Conservation (phyloP, 1,140 invertebrate species). For the Oncopodura yosiiana region DNA sequence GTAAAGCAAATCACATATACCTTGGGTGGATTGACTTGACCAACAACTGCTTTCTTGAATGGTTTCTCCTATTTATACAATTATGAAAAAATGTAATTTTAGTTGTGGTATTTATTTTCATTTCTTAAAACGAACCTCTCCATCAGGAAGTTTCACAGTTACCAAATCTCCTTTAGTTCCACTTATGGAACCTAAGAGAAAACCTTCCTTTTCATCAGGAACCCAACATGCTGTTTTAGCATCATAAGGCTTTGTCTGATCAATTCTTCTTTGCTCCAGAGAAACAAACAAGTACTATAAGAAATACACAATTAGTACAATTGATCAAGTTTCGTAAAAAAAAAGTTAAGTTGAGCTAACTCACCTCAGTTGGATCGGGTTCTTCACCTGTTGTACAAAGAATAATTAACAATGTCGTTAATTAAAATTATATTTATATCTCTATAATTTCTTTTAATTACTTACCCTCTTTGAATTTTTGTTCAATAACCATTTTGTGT, state of each 20-base stretch:
- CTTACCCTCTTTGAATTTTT: constrained; percentile 36
- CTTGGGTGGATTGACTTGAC: constrained; percentile 52
- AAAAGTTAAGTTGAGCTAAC: too few relatives aligned
- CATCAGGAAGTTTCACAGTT: constrained; percentile 45
- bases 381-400: too few relatives aligned
- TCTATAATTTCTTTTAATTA: too few relatives aligned
- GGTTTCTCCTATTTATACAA: constrained; percentile 35
- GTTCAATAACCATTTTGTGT: constrained; percentile 33
- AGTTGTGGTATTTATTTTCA: background rate
- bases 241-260: constrained; percentile 50
- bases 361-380: constrained; percentile 44
- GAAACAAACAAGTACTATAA: constrained; percentile 44
- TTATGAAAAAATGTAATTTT: background rate
- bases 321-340: too few relatives aligned
- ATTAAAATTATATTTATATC: too few relatives aligned
- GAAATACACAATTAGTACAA: too few relatives aligned
- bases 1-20: too few relatives aligned
- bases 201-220: constrained; percentile 53
- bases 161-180: constrained; percentile 56
- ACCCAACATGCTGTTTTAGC: constrained; percentile 57
- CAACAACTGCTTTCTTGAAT: constrained; percentile 46
- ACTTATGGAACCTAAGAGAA: constrained; percentile 49
- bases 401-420: too few relatives aligned
- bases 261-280: constrained; percentile 44
- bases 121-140: constrained; percentile 37